phyloP scores from a whole-genome alignment of 1,140 invertebrate species.

The Trichonephila inaurata region DNA sequence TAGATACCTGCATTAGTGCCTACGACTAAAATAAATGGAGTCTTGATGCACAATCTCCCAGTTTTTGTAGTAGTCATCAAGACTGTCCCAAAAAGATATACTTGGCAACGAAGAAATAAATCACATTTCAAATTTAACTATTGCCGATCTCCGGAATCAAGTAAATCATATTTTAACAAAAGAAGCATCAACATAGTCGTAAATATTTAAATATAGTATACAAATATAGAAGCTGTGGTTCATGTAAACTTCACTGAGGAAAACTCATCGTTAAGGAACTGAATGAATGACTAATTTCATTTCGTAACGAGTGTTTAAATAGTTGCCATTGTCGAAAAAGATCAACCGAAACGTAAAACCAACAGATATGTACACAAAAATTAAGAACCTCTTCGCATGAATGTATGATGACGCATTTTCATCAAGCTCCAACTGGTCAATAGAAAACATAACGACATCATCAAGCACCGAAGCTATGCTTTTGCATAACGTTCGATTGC shows the following conservation, averaged over 20 bases:
- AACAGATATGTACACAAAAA: slow-evolving; percentile 73
- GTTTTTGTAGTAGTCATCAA: slow-evolving; percentile 73
- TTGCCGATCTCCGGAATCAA: slow-evolving; percentile 45
- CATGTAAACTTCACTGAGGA: slow-evolving; percentile 58
- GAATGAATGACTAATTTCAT: slow-evolving; percentile 56
- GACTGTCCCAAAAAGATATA: slow-evolving; percentile 36
- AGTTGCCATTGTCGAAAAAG: slow-evolving; percentile 37
- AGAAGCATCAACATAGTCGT: slow-evolving; percentile 54
- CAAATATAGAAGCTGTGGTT: slow-evolving; percentile 49
- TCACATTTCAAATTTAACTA: slow-evolving; percentile 45
- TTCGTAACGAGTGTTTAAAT: slow-evolving; percentile 63
- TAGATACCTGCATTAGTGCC: slow-evolving; percentile 68
- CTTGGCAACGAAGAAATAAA: slow-evolving; percentile 58
- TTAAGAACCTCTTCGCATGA: slow-evolving; percentile 27
- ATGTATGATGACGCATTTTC: slow-evolving; percentile 42
- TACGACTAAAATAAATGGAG: slow-evolving; percentile 52
- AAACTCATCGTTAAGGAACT: slow-evolving; percentile 47
- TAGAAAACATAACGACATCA: slow-evolving; percentile 63
- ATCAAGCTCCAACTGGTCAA: slow-evolving; percentile 50
- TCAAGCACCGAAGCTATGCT: slow-evolving; percentile 48
- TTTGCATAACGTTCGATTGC: slow-evolving; percentile 46
- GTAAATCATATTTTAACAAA: slow-evolving; percentile 68
- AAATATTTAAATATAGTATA: slow-evolving; percentile 66
- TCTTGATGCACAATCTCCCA: slow-evolving; percentile 68
- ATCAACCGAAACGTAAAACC: slow-evolving; percentile 52